Conservation (phyloP, 2,113 vertebrate species). For the Noturus placidus region DNA sequence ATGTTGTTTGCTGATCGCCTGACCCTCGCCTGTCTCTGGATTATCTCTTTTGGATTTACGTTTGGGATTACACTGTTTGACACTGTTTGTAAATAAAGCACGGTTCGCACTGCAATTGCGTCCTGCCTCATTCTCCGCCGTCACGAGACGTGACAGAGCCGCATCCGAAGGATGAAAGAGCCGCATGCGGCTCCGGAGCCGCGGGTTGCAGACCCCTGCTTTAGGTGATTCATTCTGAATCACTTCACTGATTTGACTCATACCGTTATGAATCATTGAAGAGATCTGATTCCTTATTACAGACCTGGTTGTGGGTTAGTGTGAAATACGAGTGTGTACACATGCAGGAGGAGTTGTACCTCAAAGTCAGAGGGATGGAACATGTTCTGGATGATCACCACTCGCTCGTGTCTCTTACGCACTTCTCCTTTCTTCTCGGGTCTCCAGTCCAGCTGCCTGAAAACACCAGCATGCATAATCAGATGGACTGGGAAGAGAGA, state of each 20-base stretch:
- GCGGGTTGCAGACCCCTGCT: too few relatives aligned
- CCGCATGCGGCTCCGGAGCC: too few relatives aligned
- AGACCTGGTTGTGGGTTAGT: neutral
- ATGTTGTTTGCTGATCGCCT: too few relatives aligned
- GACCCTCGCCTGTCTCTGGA: too few relatives aligned
- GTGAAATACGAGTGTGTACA: neutral
- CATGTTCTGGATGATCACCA: slow-evolving; percentile 94
- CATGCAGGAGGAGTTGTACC: slow-evolving; percentile 15
- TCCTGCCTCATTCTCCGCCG: too few relatives aligned
- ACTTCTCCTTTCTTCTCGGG: slow-evolving; percentile 83
- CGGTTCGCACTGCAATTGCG: too few relatives aligned
- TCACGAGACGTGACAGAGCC: too few relatives aligned
- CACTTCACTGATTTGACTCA: too few relatives aligned
- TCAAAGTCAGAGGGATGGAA: slow-evolving; percentile 87
- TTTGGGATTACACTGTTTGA: too few relatives aligned
- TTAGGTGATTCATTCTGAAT: neutral
- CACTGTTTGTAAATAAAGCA: too few relatives aligned
- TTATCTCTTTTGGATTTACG: too few relatives aligned
- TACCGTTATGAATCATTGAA: neutral
- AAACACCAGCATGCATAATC: neutral
- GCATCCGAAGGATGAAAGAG: too few relatives aligned
- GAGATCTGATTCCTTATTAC: neutral
- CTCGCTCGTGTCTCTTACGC: slow-evolving; percentile 84
- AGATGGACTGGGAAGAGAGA: neutral
- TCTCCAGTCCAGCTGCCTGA: slow-evolving; percentile 94